Evolutionary conservation across 2,113 vertebrate species (phyloP), one percentile per base, ranked within the genome.

Genomic region (Strix aluco): DNA sequence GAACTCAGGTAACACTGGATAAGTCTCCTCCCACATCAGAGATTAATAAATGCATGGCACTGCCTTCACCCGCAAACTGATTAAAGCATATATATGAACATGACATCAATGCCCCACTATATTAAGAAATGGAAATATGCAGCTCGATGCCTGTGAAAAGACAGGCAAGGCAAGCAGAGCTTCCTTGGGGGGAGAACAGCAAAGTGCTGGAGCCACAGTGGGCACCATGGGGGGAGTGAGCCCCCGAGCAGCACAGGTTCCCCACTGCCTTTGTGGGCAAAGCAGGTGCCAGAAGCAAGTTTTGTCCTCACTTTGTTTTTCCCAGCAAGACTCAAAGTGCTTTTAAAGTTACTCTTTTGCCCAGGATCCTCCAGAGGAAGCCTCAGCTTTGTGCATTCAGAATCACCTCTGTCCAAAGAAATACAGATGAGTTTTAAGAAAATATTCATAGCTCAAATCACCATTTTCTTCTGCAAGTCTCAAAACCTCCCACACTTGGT

Each of bases 41-140:
- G 38, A 27, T 47, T 16, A 63, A 61, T 36, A 71, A 79, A 29
- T 34, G 18, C 44, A 5, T 4, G 30, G 71, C 36, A 4, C 34
- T 25, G 26, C 38, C 46, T 72, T 72, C 63, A 26, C 4, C 52
- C 5, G 0, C 88, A 54, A 54, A 2, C 21, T 29, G 40, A 13
- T 32, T 40, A 7, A 59, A 59, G 62, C 0, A 0, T 1, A 6
- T 8, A 15, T 2, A 13, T 5, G 16, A 52, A 20, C 22, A 5
- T 2, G 30, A 16, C 71, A 20, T 17, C 32, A 29, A 0, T 46
- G 55, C 46, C 40, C 42, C 3, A 6, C 40, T 74, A 36, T 81
- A 18, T 20, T 55, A 13, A 32, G 61, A 58, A 79, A 85, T 59
- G 30, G 57, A 79, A 93, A 92, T 11, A 11, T 0, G 0, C 46